Percentiles rank a stretch among this genome's conserved stretches.
phyloP scores from a whole-genome alignment of 92 coral and sea anemone species.

The Metridium senile region DNA sequence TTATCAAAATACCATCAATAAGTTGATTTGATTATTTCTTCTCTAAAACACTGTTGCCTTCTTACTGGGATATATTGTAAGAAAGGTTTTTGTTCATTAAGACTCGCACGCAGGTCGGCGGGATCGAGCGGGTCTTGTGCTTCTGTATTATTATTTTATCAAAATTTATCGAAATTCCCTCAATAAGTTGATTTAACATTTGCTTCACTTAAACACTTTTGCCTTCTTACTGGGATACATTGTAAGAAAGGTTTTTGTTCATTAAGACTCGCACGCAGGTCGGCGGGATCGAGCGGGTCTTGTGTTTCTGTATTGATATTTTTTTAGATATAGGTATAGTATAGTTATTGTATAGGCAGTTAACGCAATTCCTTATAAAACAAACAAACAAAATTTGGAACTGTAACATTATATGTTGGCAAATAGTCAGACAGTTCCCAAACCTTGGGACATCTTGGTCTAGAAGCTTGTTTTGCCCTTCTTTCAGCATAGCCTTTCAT shows the following conservation, averaged over 20 bases:
- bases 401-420: background rate
- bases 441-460: too few relatives aligned
- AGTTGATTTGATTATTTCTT: background rate
- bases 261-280: constrained; percentile 29
- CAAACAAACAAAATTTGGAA: background rate
- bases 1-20: background rate
- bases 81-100: background rate
- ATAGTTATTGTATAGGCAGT: background rate
- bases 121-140: constrained; percentile 29
- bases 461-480: too few relatives aligned
- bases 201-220: background rate
- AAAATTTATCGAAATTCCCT: background rate
- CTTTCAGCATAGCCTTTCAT: too few relatives aligned
- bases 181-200: background rate
- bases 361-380: background rate
- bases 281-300: constrained; percentile 40
- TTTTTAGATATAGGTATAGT: background rate
- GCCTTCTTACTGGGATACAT: background rate
- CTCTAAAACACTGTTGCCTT: background rate
- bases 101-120: constrained; percentile 35
- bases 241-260: background rate
- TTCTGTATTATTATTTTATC: background rate
- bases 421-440: background rate
- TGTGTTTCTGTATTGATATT: background rate
- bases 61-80: background rate